Conservation (phyloP, 2,888 invertebrate genomes). For the Uloborus plumipes region DNA sequence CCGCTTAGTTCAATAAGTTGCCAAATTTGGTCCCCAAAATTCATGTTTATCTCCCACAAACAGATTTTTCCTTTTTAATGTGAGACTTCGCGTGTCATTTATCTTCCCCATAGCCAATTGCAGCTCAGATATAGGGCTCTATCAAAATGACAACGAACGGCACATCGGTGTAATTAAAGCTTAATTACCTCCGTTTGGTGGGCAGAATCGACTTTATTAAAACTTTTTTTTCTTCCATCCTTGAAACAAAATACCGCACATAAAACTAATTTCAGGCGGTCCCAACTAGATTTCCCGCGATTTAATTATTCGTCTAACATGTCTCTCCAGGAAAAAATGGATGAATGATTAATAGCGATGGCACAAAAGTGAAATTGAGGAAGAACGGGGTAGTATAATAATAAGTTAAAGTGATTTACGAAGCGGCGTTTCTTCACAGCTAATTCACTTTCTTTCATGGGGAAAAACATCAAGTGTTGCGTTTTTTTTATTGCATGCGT, state of each 20-base stretch:
- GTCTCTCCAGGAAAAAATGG: constrained; percentile 13
- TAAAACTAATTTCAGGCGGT: constrained; percentile 50
- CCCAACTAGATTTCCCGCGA: constrained; percentile 37
- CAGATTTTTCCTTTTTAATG: constrained; percentile 9
- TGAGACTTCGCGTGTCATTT: constrained; percentile 17
- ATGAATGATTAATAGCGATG: constrained; percentile 40
- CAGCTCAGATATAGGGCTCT: constrained; percentile 7
- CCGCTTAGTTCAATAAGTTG: no score
- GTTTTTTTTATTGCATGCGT: no score
- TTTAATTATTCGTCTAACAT: constrained; percentile 48
- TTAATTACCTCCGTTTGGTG: constrained; percentile 40
- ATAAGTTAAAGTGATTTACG: constrained; percentile 30
- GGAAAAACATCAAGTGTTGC: no score
- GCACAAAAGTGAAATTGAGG: constrained; percentile 19
- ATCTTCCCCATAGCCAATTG: constrained; percentile 8
- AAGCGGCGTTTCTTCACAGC: constrained; percentile 14
- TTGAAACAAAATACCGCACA: not conserved
- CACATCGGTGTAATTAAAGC: constrained; percentile 36
- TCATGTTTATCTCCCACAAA: no score
- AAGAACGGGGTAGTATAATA: constrained; percentile 16
- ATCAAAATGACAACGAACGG: constrained; percentile 27
- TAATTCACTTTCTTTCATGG: not conserved
- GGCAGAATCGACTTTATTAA: constrained; percentile 26
- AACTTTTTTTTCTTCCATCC: constrained; percentile 14
- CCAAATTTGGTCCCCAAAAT: no score